Conservation (phyloP, 2,888 invertebrate genomes). For the Sinodicranocentrus sp. region DNA sequence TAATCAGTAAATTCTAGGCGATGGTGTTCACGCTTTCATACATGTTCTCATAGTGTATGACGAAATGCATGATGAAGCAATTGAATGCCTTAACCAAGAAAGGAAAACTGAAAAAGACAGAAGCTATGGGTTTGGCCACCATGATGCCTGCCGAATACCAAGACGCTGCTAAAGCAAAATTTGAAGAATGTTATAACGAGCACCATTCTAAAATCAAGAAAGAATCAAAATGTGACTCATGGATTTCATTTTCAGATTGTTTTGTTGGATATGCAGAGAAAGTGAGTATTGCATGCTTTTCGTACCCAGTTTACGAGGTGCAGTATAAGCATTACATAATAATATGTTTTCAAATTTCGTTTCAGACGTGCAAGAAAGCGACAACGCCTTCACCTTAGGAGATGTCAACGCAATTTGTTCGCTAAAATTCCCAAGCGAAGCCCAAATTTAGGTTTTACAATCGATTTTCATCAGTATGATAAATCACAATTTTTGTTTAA, state of each 20-base stretch:
- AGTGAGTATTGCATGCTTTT: conserved; percentile 44
- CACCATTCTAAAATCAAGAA: conserved; percentile 43
- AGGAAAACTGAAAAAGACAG: conserved; percentile 54
- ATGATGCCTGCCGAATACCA: conserved; percentile 41
- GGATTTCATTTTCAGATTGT: conserved; percentile 60
- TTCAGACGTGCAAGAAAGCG: not conserved
- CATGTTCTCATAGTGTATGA: conserved; percentile 34
- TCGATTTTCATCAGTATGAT: too few relatives aligned
- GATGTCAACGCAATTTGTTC: too few relatives aligned
- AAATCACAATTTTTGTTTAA: too few relatives aligned
- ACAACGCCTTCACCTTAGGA: too few relatives aligned
- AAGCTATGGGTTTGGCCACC: conserved; percentile 21
- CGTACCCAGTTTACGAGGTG: too few relatives aligned
- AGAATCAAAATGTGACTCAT: conserved; percentile 59
- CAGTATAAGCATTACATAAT: not conserved
- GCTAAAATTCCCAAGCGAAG: too few relatives aligned
- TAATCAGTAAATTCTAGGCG: not conserved
- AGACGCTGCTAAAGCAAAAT: conserved; percentile 17
- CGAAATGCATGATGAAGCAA: conserved; percentile 65
- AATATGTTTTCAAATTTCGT: not conserved
- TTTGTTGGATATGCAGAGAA: conserved; percentile 46
- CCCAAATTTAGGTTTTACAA: too few relatives aligned
- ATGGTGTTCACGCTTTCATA: not conserved
- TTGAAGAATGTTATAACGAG: conserved; percentile 41
- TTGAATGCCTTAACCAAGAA: conserved; percentile 58